Percentiles rank a stretch among this genome's conserved stretches.
Conservation (phyloP, 2,888 invertebrate genomes). For the Lycocerus yunnanus region DNA sequence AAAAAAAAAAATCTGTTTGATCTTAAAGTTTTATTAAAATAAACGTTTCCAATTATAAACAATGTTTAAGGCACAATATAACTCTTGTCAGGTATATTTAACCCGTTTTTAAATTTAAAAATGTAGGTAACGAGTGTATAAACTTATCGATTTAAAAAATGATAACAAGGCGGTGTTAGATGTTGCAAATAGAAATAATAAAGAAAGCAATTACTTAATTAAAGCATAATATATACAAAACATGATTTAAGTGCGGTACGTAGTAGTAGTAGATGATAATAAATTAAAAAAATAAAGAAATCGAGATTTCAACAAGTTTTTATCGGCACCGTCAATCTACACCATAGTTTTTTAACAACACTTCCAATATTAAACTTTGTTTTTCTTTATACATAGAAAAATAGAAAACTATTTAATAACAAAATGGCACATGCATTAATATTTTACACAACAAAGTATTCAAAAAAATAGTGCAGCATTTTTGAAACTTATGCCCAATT, state of each 20-base stretch:
- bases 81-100: slow-evolving; percentile 40
- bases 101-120: slow-evolving; percentile 43
- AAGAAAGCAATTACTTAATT: slow-evolving; percentile 17
- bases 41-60: slow-evolving; percentile 40
- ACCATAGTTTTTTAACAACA: not conserved
- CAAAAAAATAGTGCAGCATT: slow-evolving; percentile 27
- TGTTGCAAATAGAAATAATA: slow-evolving; percentile 8
- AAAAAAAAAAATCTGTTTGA: slow-evolving; percentile 21
- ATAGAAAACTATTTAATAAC: slow-evolving; percentile 20
- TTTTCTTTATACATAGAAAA: slow-evolving; percentile 5
- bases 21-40: slow-evolving; percentile 40
- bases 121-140: slow-evolving; percentile 43
- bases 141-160: slow-evolving; percentile 24
- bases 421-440: slow-evolving; percentile 26
- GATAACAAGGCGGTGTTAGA: slow-evolving; percentile 17
- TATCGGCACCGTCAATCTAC: not conserved
- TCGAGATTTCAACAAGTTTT: not conserved
- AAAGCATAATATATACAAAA: slow-evolving; percentile 8
- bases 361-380: not conserved
- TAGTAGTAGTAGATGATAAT: not conserved
- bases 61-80: slow-evolving; percentile 49
- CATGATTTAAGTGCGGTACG: not conserved
- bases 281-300: not conserved
- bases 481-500: slow-evolving; percentile 29
- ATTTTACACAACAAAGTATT: slow-evolving; percentile 26